Conservation (phyloP, 1,140 invertebrate genomes). For the Trichomalopsis sarcophagae region DNA sequence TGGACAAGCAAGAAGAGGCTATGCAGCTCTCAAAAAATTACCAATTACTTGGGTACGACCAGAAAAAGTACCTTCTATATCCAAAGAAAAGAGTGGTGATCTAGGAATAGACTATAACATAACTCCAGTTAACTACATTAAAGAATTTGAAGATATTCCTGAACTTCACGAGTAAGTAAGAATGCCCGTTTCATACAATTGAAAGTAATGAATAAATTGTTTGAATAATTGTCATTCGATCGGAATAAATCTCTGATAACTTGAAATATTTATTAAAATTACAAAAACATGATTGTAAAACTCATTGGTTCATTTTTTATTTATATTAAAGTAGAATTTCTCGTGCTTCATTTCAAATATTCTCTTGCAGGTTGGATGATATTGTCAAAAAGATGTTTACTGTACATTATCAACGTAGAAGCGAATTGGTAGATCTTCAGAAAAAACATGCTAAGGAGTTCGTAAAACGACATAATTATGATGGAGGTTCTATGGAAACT, state of each 20-base stretch:
- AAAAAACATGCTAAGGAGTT: conserved; percentile 71
- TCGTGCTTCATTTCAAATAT: background rate
- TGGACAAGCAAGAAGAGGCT: conserved; percentile 55
- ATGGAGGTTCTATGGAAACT: conserved; percentile 77
- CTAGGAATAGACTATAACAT: conserved; percentile 69
- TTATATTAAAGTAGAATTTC: background rate
- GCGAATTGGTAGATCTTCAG: conserved; percentile 64
- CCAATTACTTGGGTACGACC: conserved; percentile 81
- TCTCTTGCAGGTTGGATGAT: conserved; percentile 73
- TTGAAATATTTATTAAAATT: too few relatives aligned
- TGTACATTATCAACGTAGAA: conserved; percentile 74
- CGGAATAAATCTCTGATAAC: background rate
- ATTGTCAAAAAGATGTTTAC: conserved; percentile 77
- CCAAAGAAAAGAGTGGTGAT: conserved; percentile 78
- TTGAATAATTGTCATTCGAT: background rate
- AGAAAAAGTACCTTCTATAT: conserved; percentile 74
- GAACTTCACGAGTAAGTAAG: conserved; percentile 75
- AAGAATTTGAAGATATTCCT: conserved; percentile 69
- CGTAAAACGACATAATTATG: conserved; percentile 77
- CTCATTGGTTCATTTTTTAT: too few relatives aligned
- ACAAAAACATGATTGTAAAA: too few relatives aligned
- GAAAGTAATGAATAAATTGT: background rate
- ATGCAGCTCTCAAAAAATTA: conserved; percentile 76
- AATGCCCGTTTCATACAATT: background rate
- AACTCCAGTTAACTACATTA: conserved; percentile 64